These are phyloP conservation scores for Blomia tropicalis DNA, from an alignment of 2,888 invertebrate genomes.

Conservation along the genomic window DNA sequence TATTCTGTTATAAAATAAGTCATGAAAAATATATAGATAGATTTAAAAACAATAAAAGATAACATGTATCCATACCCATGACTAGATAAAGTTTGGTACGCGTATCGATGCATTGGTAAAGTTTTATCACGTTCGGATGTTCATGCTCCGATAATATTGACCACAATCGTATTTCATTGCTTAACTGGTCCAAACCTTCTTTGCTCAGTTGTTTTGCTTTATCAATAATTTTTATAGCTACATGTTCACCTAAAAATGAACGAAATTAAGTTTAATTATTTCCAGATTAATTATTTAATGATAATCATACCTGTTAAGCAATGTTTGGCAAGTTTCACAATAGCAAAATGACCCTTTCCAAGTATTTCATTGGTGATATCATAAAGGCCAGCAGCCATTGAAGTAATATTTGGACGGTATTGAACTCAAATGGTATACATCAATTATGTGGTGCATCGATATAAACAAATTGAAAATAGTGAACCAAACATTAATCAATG, in stretches of 20 bases:
- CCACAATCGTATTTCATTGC: constrained; percentile 66
- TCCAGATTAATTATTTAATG: not conserved
- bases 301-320: constrained; percentile 80
- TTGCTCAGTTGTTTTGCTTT: constrained; percentile 95
- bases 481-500: no score
- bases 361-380: constrained; percentile 86
- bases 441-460: no score
- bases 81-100: constrained; percentile 80
- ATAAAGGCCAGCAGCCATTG: constrained; percentile 64
- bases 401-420: no score
- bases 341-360: constrained; percentile 95
- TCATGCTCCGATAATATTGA: constrained; percentile 40
- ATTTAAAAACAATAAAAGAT: not conserved
- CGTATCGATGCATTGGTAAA: constrained; percentile 98
- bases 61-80: constrained; percentile 20
- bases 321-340: constrained; percentile 90
- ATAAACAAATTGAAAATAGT: no score
- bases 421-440: not conserved
- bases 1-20: constrained; percentile 27
- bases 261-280: not conserved
- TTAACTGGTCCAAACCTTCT: constrained; percentile 82
- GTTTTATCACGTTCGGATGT: constrained; percentile 91
- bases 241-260: constrained; percentile 33
- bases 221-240: constrained; percentile 66
- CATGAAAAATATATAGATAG: not conserved